Percentiles rank a stretch among this genome's conserved stretches.
phyloP scores from a whole-genome alignment of 2,888 invertebrate genomes.

The Cheilosia impressa region DNA sequence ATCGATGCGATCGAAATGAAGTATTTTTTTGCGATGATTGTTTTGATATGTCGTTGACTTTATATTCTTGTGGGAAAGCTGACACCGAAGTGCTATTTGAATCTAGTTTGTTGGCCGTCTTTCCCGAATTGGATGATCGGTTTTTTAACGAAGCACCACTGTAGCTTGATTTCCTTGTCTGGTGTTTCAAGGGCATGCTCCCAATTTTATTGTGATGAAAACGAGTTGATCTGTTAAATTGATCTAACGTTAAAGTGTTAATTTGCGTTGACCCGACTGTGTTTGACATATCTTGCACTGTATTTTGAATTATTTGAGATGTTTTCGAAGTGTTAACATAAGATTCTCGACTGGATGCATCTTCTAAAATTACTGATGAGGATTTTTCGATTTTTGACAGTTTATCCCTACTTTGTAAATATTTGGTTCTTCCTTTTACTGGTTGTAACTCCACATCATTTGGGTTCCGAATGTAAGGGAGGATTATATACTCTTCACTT shows the following conservation, averaged over 20 bases:
- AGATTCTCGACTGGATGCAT: constrained; percentile 6
- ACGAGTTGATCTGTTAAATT: no score
- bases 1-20: no score
- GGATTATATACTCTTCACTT: constrained; percentile 15
- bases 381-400: neutral
- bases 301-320: neutral
- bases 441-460: neutral
- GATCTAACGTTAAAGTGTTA: neutral
- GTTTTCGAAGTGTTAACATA: neutral
- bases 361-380: neutral
- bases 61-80: neutral
- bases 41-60: no score
- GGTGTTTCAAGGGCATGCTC: neutral
- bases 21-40: no score
- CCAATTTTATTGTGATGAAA: neutral
- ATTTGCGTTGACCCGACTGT: neutral
- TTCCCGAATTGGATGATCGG: neutral
- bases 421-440: neutral
- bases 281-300: no score
- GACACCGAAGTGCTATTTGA: neutral
- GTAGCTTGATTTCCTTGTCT: neutral
- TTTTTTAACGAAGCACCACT: no score
- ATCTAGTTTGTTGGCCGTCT: neutral
- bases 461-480: constrained; percentile 11
- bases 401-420: neutral